phyloP scores from a whole-genome alignment of 2,888 invertebrate species.

The Melanchra persicariae region DNA sequence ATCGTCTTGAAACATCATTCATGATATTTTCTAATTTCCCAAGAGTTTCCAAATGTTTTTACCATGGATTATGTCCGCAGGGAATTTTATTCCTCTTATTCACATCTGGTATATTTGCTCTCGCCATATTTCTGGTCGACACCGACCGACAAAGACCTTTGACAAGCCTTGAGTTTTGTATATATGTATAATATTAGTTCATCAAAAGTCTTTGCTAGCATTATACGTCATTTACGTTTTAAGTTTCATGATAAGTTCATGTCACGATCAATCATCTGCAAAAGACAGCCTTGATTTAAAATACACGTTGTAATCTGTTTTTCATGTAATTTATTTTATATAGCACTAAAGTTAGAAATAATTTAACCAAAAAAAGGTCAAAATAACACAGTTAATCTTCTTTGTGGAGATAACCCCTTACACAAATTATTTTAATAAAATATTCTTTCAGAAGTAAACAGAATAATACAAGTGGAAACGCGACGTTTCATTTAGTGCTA shows the following conservation, averaged over 20 bases:
- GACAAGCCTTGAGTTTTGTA: too few species aligned
- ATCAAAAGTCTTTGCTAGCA: too few species aligned
- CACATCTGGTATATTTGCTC: neutral
- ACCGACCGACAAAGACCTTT: too few species aligned
- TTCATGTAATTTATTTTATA: neutral
- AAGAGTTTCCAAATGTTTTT: neutral
- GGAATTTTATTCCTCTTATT: neutral
- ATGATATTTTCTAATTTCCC: conserved; percentile 34
- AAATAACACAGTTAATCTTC: conserved; percentile 15
- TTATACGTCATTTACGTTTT: neutral
- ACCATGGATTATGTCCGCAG: neutral
- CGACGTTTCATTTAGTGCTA: conserved; percentile 37
- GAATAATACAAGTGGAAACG: conserved; percentile 7
- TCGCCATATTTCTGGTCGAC: too few species aligned
- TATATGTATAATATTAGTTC: too few species aligned
- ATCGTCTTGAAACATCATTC: neutral
- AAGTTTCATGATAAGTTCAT: neutral
- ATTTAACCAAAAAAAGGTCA: conserved; percentile 2
- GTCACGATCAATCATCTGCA: conserved; percentile 1
- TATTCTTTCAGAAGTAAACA: conserved; percentile 11
- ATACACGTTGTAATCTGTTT: conserved; percentile 1
- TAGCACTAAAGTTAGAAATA: neutral
- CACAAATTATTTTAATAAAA: conserved; percentile 11
- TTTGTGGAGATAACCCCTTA: neutral
- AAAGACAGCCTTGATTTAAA: conserved; percentile 18